Evolutionary conservation across 2,113 vertebrate genomes (phyloP).

Genomic region (Cavia aperea): DNA sequence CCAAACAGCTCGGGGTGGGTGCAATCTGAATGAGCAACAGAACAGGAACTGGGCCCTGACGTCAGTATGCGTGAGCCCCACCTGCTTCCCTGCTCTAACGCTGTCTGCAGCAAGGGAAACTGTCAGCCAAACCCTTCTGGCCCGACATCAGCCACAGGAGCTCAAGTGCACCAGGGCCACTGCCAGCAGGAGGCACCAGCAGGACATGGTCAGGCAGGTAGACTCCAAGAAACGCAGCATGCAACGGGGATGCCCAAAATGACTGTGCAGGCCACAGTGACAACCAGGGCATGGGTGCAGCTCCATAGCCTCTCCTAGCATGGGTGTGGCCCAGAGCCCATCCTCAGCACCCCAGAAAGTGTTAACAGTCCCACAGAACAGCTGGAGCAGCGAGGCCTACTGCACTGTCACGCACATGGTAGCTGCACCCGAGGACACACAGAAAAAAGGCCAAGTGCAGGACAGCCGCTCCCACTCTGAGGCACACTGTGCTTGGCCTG

Average conservation of each 20-base stretch:
- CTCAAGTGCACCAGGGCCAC: background rate
- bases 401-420: background rate
- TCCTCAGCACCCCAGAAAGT: background rate
- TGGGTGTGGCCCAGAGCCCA: background rate
- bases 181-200: no score
- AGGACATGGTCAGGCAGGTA: background rate
- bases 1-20: background rate
- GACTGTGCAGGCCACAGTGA: background rate
- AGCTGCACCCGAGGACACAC: background rate
- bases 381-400: background rate
- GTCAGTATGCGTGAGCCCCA: conserved; percentile 60
- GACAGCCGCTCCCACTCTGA: background rate
- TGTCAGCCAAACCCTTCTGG: background rate
- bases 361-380: background rate
- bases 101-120: conserved; percentile 51
- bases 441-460: background rate
- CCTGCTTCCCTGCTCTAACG: conserved; percentile 62
- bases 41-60: conserved; percentile 25
- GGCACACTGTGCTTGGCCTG: background rate
- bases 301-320: background rate
- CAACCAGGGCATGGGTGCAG: background rate
- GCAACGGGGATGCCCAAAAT: background rate
- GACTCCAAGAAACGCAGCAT: background rate
- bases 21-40: background rate
- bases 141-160: background rate